These are phyloP conservation scores for Emys orbicularis DNA, from an alignment of 2,797 vertebrate genomes.

Conservation along the genomic window DNA sequence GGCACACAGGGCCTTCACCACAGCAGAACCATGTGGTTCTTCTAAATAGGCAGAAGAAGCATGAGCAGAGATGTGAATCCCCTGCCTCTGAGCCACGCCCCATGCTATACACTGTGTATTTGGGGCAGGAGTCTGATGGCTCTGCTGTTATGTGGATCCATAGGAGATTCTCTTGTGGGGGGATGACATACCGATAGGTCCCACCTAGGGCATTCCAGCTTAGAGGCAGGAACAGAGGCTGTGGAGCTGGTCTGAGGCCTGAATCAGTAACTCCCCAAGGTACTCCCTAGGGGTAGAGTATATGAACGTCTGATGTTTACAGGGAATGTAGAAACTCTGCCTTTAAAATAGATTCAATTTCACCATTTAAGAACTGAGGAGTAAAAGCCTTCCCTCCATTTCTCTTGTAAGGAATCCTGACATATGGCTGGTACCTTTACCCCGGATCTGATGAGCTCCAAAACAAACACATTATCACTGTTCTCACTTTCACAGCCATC, in stretches of 20 bases:
- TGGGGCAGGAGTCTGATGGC: not conserved
- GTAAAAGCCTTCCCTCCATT: not conserved
- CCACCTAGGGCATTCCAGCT: not conserved
- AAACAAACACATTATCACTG: not conserved
- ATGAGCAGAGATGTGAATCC: accelerated
- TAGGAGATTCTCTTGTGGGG: not conserved
- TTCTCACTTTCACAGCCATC: not conserved
- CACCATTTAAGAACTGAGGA: not conserved
- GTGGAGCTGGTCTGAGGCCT: accelerated
- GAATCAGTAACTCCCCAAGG: not conserved
- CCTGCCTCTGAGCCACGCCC: not conserved
- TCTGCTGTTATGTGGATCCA: not conserved
- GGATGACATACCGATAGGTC: not conserved
- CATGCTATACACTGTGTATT: not conserved
- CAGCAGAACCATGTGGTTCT: not conserved
- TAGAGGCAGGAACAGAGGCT: not conserved
- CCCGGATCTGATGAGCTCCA: not conserved
- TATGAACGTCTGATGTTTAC: not conserved
- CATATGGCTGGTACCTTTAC: not conserved
- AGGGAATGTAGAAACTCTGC: not conserved
- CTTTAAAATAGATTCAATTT: not conserved
- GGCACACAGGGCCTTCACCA: not conserved
- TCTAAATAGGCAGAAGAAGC: not conserved
- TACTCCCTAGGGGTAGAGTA: accelerated
- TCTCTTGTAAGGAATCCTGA: not conserved